phyloP scores from a whole-genome alignment of 2,888 invertebrate genomes.

The Cetonia aurata region DNA sequence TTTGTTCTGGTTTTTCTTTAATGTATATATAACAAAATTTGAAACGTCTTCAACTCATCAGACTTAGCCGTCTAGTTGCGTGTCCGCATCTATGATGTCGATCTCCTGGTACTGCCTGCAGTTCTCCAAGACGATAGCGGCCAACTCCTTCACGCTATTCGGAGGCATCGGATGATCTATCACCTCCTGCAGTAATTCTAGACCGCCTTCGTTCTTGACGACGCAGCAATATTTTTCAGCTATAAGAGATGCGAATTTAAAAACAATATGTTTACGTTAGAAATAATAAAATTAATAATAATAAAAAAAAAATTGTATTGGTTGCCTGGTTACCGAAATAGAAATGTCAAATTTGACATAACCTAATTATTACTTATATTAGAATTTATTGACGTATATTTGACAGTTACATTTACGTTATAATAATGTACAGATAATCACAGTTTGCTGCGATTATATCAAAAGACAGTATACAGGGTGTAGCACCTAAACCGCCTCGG shows the following conservation, averaged over 20 bases:
- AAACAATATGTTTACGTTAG: no score
- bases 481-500: no score
- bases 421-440: no score
- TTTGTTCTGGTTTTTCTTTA: not conserved
- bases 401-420: no score
- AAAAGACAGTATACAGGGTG: no score
- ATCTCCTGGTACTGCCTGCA: constrained; percentile 65
- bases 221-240: constrained; percentile 93
- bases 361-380: no score
- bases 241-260: constrained; percentile 64
- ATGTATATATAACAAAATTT: constrained; percentile 23
- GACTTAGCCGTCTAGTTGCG: constrained; percentile 46
- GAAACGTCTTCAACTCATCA: not conserved
- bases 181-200: constrained; percentile 78
- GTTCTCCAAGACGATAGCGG: constrained; percentile 76
- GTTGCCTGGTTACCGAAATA: no score
- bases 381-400: no score
- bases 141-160: constrained; percentile 76
- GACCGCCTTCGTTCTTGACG: constrained; percentile 88
- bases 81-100: constrained; percentile 37
- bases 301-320: no score
- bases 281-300: no score
- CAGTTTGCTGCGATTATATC: no score
- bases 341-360: no score
- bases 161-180: constrained; percentile 75